A percentile compares a stretch with the other conserved stretches of the same genome.
phyloP scores from a whole-genome alignment of 2,113 vertebrate genomes.

The Echinops telfairi region DNA sequence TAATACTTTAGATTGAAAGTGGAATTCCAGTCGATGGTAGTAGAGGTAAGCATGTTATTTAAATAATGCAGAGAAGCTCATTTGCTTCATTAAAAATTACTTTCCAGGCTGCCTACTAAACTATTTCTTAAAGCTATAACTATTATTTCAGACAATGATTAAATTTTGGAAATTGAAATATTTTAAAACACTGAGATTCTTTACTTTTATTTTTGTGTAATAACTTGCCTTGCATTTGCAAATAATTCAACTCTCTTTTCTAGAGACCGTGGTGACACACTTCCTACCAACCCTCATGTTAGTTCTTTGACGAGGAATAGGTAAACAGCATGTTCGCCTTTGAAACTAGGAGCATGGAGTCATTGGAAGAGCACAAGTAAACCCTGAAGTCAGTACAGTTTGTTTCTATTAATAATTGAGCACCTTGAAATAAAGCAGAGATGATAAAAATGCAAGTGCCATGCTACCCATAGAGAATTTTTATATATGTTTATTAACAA shows the following conservation, averaged over 20 bases:
- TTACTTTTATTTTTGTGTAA: conserved; percentile 32
- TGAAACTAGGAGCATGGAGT: conserved; percentile 8
- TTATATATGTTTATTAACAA: background rate
- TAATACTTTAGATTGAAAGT: background rate
- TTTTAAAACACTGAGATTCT: background rate
- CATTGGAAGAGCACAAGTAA: conserved; percentile 31
- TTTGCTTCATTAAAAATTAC: background rate
- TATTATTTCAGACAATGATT: background rate
- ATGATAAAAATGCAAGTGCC: background rate
- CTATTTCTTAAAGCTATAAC: background rate
- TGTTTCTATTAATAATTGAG: background rate
- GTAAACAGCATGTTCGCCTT: background rate
- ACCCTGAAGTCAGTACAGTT: background rate
- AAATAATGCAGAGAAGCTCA: background rate
- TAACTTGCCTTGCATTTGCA: background rate
- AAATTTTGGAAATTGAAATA: conserved; percentile 25
- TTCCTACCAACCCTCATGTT: background rate
- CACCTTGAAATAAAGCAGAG: background rate
- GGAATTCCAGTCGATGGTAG: background rate
- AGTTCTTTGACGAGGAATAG: background rate
- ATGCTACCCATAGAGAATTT: background rate
- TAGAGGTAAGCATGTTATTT: background rate
- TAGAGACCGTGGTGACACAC: background rate
- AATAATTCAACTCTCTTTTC: conserved; percentile 6
- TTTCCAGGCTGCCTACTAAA: background rate